Percentiles rank a stretch among this genome's conserved stretches.
These are phyloP conservation scores for Aleiodes leptofemur DNA, from an alignment of 2,888 invertebrate species.

Conservation along the genomic window DNA sequence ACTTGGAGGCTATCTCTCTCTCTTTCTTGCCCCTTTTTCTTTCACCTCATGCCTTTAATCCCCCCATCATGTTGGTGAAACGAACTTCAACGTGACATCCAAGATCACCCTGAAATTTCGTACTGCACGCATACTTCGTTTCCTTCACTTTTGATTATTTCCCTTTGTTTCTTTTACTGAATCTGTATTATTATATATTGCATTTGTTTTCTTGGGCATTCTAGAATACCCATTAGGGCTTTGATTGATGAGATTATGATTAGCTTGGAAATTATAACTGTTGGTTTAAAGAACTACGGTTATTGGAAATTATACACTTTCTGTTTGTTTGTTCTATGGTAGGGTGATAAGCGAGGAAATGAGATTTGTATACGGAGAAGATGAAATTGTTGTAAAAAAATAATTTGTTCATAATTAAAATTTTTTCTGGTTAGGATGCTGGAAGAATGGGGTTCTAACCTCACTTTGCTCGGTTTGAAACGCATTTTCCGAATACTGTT, in stretches of 20 bases:
- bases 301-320: conserved; percentile 9
- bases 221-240: neutral
- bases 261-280: neutral
- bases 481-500: no score
- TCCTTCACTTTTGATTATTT: neutral
- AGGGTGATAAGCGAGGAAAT: neutral
- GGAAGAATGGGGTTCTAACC: no score
- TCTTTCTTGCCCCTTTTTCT: neutral
- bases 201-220: conserved; percentile 3
- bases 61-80: conserved; percentile 8
- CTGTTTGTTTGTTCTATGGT: neutral
- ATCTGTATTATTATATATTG: conserved; percentile 3
- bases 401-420: no score
- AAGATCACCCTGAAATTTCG: conserved; percentile 21
- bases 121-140: neutral
- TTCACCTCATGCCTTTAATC: conserved; percentile 4
- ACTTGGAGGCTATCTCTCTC: conserved; percentile 20
- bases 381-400: no score
- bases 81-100: conserved; percentile 13
- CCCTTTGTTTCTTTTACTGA: neutral
- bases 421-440: no score
- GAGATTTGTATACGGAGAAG: no score
- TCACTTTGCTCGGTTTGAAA: no score
- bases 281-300: neutral
- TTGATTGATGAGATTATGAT: conserved; percentile 29